Evolutionary conservation across 2,113 vertebrate genomes (phyloP), one percentile per base, ranked within the genome.

Genomic region (Cyprinodon brontotheroides): DNA sequence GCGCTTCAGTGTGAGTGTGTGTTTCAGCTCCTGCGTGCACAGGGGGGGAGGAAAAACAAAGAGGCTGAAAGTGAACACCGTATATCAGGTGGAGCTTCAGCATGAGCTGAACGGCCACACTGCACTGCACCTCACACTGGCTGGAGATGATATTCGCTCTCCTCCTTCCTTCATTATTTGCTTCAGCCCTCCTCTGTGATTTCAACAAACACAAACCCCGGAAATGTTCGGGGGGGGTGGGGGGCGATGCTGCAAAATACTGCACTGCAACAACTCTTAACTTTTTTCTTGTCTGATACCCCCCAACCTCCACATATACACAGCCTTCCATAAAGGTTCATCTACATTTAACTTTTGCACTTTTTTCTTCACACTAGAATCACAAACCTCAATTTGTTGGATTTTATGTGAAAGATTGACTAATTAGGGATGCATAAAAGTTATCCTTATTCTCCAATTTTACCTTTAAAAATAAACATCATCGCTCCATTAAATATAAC

Each of bases 1-100:
- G 68, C 87, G 92, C 91, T 93, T 95, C 95, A 94, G 94, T 86
- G 91, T 90, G 85, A 85, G 86, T 91, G 78, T 87, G 85, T 90
- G 75, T 92, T 90, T 92, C 89, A 90, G 93, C 91, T 93, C 91
- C 94, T 95, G 85, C 36, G 29, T 63, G 45, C 22, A 81, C 14
- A 20, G 77, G 29, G 8, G 12, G 71, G 43, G 41, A 17, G 48
- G 65, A 38, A 17, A 39, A 14, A 65, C 38, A 61, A 40, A 82
- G 3, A 77, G 61, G 39, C 11, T 68, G 63, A 74, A 75, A 68
- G 74, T 73, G 67, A 79, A 76, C 39, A 74, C 70, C 43, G 75
- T 72, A 69, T 71, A 79, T 74, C 74, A 70, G 62, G 79, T 20
- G 67, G 76, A 72, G 83, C 43, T 29, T 68, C 73, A 65, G 75